Conservation (phyloP, 2,113 vertebrate species). For the Sylvietta virens region DNA sequence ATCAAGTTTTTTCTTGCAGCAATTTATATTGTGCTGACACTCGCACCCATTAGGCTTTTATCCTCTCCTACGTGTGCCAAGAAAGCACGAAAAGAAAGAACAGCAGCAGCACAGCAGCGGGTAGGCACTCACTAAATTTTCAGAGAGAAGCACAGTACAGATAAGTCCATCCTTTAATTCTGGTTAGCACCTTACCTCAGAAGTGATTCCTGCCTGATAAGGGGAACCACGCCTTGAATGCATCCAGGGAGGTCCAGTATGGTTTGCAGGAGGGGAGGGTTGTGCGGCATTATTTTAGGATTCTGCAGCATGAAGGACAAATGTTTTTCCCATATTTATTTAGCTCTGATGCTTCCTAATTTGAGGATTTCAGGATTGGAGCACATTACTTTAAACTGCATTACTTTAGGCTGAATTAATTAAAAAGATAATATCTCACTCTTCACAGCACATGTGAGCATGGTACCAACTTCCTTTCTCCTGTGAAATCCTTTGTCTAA, state of each 20-base stretch:
- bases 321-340: not conserved
- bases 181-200: not conserved
- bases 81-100: constrained; percentile 51
- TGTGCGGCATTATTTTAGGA: not conserved
- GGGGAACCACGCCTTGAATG: not conserved
- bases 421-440: not conserved
- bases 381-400: not conserved
- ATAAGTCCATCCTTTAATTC: not conserved
- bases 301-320: not conserved
- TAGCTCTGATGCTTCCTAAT: not conserved
- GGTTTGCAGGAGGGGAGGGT: not conserved
- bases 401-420: not conserved
- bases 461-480: not conserved
- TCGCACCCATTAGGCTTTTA: constrained; percentile 69
- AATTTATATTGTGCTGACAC: constrained; percentile 85
- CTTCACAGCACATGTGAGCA: not conserved
- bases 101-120: not conserved
- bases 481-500: not conserved
- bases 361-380: not conserved
- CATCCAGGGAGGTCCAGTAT: not conserved
- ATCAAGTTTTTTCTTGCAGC: constrained; percentile 79
- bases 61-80: constrained; percentile 65
- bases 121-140: constrained; percentile 10
- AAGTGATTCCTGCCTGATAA: not conserved
- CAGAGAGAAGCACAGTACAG: not conserved